Base-by-base conservation (phyloP, 2,113 vertebrate genomes). In the Tricholaema leucomelas region DNA sequence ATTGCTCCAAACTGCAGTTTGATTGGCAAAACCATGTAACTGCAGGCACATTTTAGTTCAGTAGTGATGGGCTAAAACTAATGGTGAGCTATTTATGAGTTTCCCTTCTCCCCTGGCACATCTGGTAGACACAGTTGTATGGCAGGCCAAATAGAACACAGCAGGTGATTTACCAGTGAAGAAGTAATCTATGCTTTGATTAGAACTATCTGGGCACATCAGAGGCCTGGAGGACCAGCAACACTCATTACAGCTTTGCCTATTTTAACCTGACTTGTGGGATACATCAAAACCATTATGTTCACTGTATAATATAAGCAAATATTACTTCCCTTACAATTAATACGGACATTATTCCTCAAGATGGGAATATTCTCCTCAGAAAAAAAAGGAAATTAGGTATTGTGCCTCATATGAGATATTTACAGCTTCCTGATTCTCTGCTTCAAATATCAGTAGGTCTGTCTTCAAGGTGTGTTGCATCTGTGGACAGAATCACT, bases 161-260 rank as follows among this genome's bases (percentile, higher is more conserved):
- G 31, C 42, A 35, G 17, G 23, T 0, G 0, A 36, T 50, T 64
- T 20, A 65, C 19, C 18, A 0, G 0, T 10, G 10, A 10, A 33
- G 20, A 19, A 52, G 35, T 17, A 24, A 81, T 5, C 31, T 36
- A 12, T 4, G 35, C 31, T 46, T 52, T 33, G 14, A 54, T 23
- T 9, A 25, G 12, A 46, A 61, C 9, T 25, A 30, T 21, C 30
- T 15, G 10, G 55, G 38, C 33, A 38, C 9, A 50, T 38, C n/a
- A 69, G 36, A 54, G 8, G 21, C 20, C n/a, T 6, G 1, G 40
- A 48, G 16, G 13, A 50, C 10, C 67, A 65, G 19, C 50, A 33
- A 64, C 56, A 10, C 8, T 15, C 40, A 9, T 2, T 2, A 61
- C 12, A 63, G 33, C 16, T 63, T 30, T 27, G 11, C 33, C 35